Base-by-base conservation (phyloP, 2,113 vertebrate genomes). In the Nerophis ophidion region DNA sequence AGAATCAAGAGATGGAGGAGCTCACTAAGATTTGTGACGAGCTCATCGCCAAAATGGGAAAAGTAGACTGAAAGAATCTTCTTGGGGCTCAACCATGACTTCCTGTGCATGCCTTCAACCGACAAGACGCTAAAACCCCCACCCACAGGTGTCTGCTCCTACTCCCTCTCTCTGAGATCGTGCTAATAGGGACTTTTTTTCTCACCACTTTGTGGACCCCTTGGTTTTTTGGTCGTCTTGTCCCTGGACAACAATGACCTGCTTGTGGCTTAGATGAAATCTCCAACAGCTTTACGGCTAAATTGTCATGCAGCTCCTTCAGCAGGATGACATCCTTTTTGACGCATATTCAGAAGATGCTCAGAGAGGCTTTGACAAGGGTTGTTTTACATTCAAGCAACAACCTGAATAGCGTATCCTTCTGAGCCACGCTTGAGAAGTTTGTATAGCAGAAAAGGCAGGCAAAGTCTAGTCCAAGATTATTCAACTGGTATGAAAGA, bases 11-110 rank as follows among this genome's bases (percentile, higher is more conserved):
- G 82, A 98, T 97, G 0, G 97, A 98, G 86, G 96, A 98, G 76
- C 91, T 99, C 78, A 97, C 97, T 7, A 99, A 99, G 90, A 99
- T 99, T 85, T 99, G 97, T 0, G 96, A 99, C 0, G 97, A 99
- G 88, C 91, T 98, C 79, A 99, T 99, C 14, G 93, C 94, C 2
- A 98, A 98, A 87, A 87, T 99, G 90, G 95, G 94, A 4, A 95
- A 87, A 88, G 78, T 86, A 1, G 93, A 95, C 82, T 99, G 74
- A 87, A 61, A 54, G 49, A 83, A 89, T 5, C 40, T 38, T 48
- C 48, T 45, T 57, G 51, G 36, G 47, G 64, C 45, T 61, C 59
- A 7, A 16, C 60, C 62, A 52, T 42, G 46, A 65, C 36, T 14
- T 55, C 65, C 63, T 46, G 14, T 77, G 79, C 82, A 75, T 80